Evolutionary conservation across 1,140 invertebrate species (phyloP).

Genomic region (Luehdorfia chinensis): DNA sequence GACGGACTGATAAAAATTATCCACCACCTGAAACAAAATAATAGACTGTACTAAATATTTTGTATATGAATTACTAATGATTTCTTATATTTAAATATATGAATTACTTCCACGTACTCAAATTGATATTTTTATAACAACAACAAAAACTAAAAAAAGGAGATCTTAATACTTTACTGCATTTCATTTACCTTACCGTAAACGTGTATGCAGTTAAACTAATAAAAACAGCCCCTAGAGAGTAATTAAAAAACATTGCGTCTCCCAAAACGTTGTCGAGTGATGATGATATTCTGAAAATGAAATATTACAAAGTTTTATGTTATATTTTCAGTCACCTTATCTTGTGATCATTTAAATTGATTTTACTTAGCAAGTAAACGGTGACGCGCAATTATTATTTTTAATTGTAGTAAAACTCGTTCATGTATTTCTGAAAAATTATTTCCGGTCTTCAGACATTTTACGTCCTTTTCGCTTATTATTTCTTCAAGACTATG

Average conservation of each 20-base stretch:
- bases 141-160: too few relatives aligned
- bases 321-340: not conserved
- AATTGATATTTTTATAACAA: too few relatives aligned
- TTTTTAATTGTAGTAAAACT: slow-evolving; percentile 40
- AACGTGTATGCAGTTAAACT: slow-evolving; percentile 55
- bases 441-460: slow-evolving; percentile 29
- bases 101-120: too few relatives aligned
- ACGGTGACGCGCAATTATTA: slow-evolving; percentile 41
- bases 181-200: slow-evolving; percentile 36
- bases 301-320: slow-evolving; percentile 4
- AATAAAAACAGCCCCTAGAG: slow-evolving; percentile 54
- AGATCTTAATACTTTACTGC: too few relatives aligned
- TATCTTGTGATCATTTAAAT: not conserved
- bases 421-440: slow-evolving; percentile 27
- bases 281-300: slow-evolving; percentile 42
- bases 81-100: too few relatives aligned
- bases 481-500: slow-evolving; percentile 42
- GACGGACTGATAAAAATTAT: slow-evolving; percentile 47
- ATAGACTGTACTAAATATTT: too few relatives aligned
- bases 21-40: slow-evolving; percentile 44
- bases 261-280: slow-evolving; percentile 50
- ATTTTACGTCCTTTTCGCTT: slow-evolving; percentile 28
- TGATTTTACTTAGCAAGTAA: slow-evolving; percentile 15
- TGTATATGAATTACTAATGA: too few relatives aligned
- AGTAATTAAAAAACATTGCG: slow-evolving; percentile 52